Conservation (phyloP, 2,797 vertebrate species). For the Scolopax bukidnonensis region DNA sequence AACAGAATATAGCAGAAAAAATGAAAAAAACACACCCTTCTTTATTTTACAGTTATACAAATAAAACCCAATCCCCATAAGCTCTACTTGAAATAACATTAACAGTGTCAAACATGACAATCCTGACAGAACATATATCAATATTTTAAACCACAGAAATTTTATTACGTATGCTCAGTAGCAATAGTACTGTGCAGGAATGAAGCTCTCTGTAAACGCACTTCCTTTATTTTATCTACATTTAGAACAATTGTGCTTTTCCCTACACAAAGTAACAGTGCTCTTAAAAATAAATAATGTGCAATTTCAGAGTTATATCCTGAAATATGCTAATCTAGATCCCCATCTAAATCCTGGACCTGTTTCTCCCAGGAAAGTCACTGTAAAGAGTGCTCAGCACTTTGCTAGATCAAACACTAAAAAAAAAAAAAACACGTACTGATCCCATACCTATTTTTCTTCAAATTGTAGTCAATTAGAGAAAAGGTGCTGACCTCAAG, state of each 20-base stretch:
- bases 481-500: constrained; percentile 18
- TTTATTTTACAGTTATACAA: constrained; percentile 82
- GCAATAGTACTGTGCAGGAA: constrained; percentile 70
- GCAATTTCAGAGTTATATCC: constrained; percentile 54
- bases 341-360: constrained; percentile 31
- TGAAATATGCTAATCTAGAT: constrained; percentile 38
- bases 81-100: constrained; percentile 73
- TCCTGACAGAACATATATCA: constrained; percentile 58
- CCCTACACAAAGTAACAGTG: constrained; percentile 68
- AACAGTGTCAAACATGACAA: constrained; percentile 69
- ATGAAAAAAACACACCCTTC: neutral
- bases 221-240: constrained; percentile 65
- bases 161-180: constrained; percentile 67
- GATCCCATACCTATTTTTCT: neutral
- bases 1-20: constrained; percentile 30
- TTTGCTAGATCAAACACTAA: neutral
- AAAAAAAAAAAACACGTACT: neutral
- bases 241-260: constrained; percentile 80
- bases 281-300: constrained; percentile 65
- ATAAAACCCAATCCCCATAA: constrained; percentile 79
- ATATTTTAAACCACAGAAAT: constrained; percentile 65
- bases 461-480: constrained; percentile 40
- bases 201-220: constrained; percentile 62
- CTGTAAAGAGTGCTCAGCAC: constrained; percentile 1
- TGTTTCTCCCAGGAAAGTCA: neutral